These are phyloP conservation scores for Elysia crispata DNA, from an alignment of 2,888 invertebrate species.

Conservation along the genomic window DNA sequence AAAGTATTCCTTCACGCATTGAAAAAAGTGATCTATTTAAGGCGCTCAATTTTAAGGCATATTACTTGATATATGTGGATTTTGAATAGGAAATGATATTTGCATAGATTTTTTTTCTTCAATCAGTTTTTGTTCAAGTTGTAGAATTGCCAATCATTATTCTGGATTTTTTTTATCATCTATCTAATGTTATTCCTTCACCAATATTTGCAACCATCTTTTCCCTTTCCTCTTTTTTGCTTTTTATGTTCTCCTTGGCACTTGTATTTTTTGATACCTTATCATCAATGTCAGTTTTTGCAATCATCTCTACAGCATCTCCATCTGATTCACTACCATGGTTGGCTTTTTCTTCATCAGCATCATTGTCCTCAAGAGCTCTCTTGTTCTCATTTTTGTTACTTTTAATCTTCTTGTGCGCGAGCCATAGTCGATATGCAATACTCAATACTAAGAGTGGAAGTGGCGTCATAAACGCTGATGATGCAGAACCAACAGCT, in stretches of 20 bases:
- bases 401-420: conserved; percentile 50
- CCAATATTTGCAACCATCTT: neutral
- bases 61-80: no score
- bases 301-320: no score
- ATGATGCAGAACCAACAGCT: conserved; percentile 79
- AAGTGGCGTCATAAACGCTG: conserved; percentile 95
- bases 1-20: no score
- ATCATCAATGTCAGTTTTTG: neutral
- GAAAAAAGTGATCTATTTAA: no score
- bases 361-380: neutral
- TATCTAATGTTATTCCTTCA: neutral
- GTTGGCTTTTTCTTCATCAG: neutral
- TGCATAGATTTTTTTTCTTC: no score
- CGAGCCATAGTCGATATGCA: conserved; percentile 58
- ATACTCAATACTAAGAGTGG: conserved; percentile 82
- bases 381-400: neutral
- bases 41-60: no score
- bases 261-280: neutral
- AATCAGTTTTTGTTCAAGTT: no score
- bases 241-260: neutral
- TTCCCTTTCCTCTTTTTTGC: neutral
- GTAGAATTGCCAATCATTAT: neutral
- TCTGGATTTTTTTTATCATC: neutral
- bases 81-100: no score
- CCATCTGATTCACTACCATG: neutral